Evolutionary conservation across 2,113 vertebrate species (phyloP).

Genomic region (Nothoprocta perdicaria): DNA sequence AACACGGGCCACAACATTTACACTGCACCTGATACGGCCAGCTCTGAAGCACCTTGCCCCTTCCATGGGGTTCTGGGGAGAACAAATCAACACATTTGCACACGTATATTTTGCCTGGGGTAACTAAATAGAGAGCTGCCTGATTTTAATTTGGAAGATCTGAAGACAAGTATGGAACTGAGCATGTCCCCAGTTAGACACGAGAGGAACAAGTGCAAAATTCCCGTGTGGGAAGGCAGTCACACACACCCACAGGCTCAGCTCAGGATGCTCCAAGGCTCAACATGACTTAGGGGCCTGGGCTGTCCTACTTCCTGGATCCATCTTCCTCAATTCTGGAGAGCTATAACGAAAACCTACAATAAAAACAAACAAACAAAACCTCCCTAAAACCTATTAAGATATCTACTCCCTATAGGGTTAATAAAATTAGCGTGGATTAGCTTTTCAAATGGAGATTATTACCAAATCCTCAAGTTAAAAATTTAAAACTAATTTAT

Average conservation of each 20-base stretch:
- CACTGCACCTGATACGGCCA: not conserved
- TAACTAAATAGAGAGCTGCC: not conserved
- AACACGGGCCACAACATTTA: fast-evolving
- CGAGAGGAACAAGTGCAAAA: not conserved
- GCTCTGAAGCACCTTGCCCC: not conserved
- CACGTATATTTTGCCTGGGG: not conserved
- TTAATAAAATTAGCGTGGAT: not conserved
- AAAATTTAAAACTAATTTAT: not conserved
- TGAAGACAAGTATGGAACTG: not conserved
- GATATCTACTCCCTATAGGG: not conserved
- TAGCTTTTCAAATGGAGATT: not conserved
- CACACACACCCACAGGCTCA: not conserved
- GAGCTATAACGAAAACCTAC: not conserved
- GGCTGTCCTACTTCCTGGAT: not conserved
- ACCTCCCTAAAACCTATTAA: not conserved
- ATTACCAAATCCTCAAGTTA: not conserved
- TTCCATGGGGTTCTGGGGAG: not conserved
- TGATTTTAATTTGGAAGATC: not conserved
- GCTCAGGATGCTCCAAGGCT: not conserved
- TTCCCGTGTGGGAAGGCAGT: not conserved
- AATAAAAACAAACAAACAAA: not conserved
- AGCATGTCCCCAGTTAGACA: not conserved
- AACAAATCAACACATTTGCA: not conserved
- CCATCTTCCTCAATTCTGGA: not conserved
- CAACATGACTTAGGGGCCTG: fast-evolving